phyloP scores from a whole-genome alignment of 1,140 invertebrate species.

The Panagrolaimus sp. region DNA sequence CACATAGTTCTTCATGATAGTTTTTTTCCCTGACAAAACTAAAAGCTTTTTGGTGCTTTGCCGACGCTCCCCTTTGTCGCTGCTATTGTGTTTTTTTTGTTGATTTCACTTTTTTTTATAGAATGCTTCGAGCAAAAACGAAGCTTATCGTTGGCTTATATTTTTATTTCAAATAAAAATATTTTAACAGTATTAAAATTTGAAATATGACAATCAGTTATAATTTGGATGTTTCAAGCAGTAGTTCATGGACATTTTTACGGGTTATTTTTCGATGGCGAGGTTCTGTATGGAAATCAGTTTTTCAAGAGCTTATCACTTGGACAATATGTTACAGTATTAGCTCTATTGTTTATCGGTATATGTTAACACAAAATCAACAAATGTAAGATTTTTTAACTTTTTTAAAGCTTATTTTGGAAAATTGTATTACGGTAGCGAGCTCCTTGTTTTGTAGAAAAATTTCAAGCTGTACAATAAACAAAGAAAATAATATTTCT shows the following conservation, averaged over 20 bases:
- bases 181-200: too few relatives aligned
- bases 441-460: too few relatives aligned
- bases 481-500: too few relatives aligned
- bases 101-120: neutral
- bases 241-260: slow-evolving; percentile 19
- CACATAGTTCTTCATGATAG: too few relatives aligned
- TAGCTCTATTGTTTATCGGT: neutral
- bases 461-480: too few relatives aligned
- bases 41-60: too few relatives aligned
- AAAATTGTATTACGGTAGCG: too few relatives aligned
- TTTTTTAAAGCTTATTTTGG: too few relatives aligned
- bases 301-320: slow-evolving; percentile 19
- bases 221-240: slow-evolving; percentile 14
- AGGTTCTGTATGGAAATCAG: slow-evolving; percentile 29
- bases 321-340: slow-evolving; percentile 5
- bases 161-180: too few relatives aligned
- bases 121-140: neutral
- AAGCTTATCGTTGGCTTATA: too few relatives aligned
- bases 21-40: too few relatives aligned
- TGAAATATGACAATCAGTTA: slow-evolving; percentile 11
- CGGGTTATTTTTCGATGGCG: slow-evolving; percentile 32
- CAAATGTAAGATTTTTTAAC: neutral
- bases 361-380: neutral
- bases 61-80: too few relatives aligned
- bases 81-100: neutral